These are phyloP conservation scores for Leptodactylus fallax DNA, from an alignment of 2,797 vertebrate genomes.

Conservation along the genomic window DNA sequence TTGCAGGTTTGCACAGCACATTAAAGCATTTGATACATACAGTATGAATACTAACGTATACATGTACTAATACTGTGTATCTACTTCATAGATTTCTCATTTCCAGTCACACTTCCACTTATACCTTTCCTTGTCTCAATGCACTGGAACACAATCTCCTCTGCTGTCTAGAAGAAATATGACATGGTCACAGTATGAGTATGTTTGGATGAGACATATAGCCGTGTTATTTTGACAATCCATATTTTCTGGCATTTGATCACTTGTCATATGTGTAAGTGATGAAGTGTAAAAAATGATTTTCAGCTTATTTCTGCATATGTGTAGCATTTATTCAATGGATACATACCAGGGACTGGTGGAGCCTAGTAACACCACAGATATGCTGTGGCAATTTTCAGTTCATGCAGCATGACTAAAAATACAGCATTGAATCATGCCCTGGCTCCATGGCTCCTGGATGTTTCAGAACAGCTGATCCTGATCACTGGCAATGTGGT, in stretches of 20 bases:
- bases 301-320: constrained; percentile 17
- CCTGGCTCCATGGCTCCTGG: constrained; percentile 41
- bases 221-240: constrained; percentile 14
- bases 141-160: background rate
- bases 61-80: background rate
- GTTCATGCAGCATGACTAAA: constrained; percentile 44
- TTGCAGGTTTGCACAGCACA: too few species aligned
- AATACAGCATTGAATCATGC: constrained; percentile 53
- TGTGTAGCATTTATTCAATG: constrained; percentile 41
- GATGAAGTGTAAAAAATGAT: constrained; percentile 39
- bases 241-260: constrained; percentile 23
- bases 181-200: background rate
- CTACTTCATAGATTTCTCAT: background rate
- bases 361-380: constrained; percentile 53
- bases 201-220: constrained; percentile 7
- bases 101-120: background rate
- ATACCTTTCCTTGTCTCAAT: background rate
- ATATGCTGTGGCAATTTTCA: constrained; percentile 44
- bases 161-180: constrained; percentile 22
- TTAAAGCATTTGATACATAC: too few species aligned
- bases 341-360: constrained; percentile 34
- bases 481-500: constrained; percentile 18
- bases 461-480: constrained; percentile 55
- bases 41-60: too few species aligned
- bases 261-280: background rate